Base-by-base conservation (phyloP, 2,888 invertebrate genomes). In the Ptychoptera albimana region DNA sequence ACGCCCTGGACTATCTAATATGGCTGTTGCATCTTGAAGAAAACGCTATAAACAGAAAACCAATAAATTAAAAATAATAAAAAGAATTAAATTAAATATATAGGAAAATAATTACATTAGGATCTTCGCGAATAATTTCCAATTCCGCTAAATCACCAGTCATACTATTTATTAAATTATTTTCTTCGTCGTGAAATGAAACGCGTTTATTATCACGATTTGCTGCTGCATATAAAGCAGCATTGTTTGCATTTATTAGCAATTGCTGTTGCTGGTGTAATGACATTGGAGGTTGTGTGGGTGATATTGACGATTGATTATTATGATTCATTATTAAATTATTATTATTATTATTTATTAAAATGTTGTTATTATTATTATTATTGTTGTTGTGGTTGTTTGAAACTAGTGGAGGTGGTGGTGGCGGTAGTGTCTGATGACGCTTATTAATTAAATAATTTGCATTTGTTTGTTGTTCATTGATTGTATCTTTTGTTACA, bases 1-100 rank as follows among this genome's bases (percentile, higher is more conserved):
- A 39, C 82, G 79, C 51, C 76, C 73, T 45, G 83, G 82, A 55
- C 81, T 79, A 56, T 84, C 78, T 58, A 88, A 66, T 72, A 87
- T 72, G 53, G 71, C 77, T 64, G 85, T 82, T 50, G 86, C 83
- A 63, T 88, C 86, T 53, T 79, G 72, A 55, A 82, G 77, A 63
- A 84, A 84, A 55, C 78, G 76, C 83, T 84, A 66, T 7, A 68
- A 35, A 3, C 43, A 37, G 47, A 46, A 46, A 41, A 36, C 15
- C 8, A 39, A 34, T 42, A 46, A 39, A 46, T 40, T 23, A 47
- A 45, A 47, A 36, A 44, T 29, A 40, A 39, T 31, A 37, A 41
- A 39, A 13, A 13, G 35, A 36, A 39, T 39, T 29, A 37, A 38
- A 12, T 13, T 7, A 10, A 39, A 15, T 37, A 5, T 35, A 14